A percentile compares a stretch with the other conserved stretches of the same genome.
These are phyloP conservation scores for Sarcophaga peregrina DNA, from an alignment of 1,140 invertebrate genomes.

Conservation along the genomic window DNA sequence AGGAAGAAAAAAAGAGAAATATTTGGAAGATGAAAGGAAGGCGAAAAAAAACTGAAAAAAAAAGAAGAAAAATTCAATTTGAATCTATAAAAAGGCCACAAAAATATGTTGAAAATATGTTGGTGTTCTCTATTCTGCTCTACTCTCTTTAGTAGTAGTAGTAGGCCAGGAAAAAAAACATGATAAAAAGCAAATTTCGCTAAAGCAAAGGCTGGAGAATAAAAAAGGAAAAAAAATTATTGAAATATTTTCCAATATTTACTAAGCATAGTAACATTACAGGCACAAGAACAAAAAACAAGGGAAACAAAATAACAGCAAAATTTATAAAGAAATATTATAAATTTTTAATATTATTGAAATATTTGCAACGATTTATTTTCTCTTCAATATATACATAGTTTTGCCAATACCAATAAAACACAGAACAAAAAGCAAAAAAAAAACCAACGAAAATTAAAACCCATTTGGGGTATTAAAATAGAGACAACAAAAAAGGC, in stretches of 20 bases:
- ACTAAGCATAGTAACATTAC: neutral
- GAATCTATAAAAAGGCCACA: slow-evolving; percentile 1
- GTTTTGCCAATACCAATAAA: neutral
- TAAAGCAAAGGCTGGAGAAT: too few relatives aligned
- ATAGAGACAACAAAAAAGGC: neutral
- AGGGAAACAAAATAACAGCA: too few relatives aligned
- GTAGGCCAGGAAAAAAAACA: too few relatives aligned
- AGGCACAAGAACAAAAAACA: neutral
- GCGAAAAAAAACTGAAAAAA: neutral
- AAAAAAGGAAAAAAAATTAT: neutral
- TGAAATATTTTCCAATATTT: neutral
- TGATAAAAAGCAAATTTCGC: too few relatives aligned
- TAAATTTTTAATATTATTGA: slow-evolving; percentile 47
- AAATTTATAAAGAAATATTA: neutral
- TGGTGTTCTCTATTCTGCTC: too few relatives aligned
- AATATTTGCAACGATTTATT: slow-evolving; percentile 40
- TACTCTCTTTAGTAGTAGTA: too few relatives aligned
- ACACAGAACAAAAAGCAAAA: neutral
- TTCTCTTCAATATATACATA: neutral
- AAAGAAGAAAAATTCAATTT: neutral
- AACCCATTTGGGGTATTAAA: slow-evolving; percentile 10
- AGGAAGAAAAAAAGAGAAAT: too few relatives aligned
- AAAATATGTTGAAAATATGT: neutral
- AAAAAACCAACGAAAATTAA: neutral
- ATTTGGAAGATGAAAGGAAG: neutral